phyloP scores from a whole-genome alignment of 2,888 invertebrate genomes.

The Chymomyza procnemis region DNA sequence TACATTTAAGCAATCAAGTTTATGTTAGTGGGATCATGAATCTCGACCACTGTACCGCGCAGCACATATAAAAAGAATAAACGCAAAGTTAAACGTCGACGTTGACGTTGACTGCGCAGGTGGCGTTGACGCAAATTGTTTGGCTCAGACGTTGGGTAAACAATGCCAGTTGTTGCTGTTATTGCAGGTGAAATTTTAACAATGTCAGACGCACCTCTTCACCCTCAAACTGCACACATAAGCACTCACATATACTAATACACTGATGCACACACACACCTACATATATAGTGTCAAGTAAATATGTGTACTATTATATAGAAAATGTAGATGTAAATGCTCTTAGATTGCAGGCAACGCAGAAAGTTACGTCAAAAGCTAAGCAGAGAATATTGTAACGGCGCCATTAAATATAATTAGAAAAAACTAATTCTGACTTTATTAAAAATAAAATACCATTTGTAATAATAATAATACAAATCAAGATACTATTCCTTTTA shows the following conservation, averaged over 20 bases:
- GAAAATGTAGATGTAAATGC: constrained; percentile 36
- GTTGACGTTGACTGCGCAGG: constrained; percentile 43
- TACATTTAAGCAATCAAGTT: too few species aligned
- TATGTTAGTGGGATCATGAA: too few species aligned
- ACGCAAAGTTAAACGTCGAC: not conserved
- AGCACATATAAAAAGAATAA: constrained; percentile 5
- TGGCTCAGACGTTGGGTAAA: constrained; percentile 64
- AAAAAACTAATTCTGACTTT: constrained; percentile 3
- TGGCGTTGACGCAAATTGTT: constrained; percentile 68
- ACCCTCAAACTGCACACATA: not conserved
- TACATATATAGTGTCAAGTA: constrained; percentile 44
- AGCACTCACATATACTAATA: not conserved
- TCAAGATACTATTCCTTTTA: too few species aligned
- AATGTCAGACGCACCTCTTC: not conserved
- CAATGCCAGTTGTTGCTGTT: constrained; percentile 52
- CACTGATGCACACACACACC: not conserved
- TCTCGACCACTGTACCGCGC: too few species aligned
- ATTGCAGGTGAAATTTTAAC: constrained; percentile 12
- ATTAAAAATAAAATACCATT: not conserved
- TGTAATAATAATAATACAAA: too few species aligned
- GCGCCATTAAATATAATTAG: constrained; percentile 27
- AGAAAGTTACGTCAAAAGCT: constrained; percentile 58
- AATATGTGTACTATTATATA: constrained; percentile 57
- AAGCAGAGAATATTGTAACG: constrained; percentile 50
- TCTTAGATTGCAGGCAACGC: constrained; percentile 8